Evolutionary conservation across 2,797 vertebrate species (phyloP).

Genomic region (Zenarchopterus dispar): DNA sequence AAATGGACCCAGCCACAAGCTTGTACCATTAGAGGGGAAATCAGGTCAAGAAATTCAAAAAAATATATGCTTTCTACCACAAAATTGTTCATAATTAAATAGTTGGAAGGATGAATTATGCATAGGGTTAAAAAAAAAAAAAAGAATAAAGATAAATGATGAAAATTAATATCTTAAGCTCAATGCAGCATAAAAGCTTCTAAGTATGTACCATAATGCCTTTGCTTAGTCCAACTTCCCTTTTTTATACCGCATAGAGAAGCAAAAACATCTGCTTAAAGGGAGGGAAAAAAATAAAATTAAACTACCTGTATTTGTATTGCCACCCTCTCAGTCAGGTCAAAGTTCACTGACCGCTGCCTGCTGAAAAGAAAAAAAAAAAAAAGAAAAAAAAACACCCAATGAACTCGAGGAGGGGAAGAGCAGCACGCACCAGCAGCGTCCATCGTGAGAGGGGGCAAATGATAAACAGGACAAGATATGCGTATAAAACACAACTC

Average conservation of each 20-base stretch:
- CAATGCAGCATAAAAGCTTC: slow-evolving; percentile 37
- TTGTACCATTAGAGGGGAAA: slow-evolving; percentile 26
- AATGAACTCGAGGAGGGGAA: slow-evolving; percentile 12
- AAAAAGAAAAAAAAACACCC: too few species aligned
- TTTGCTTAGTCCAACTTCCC: slow-evolving; percentile 56
- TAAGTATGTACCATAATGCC: slow-evolving; percentile 63
- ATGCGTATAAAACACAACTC: slow-evolving; percentile 56
- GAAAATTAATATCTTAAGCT: slow-evolving; percentile 29
- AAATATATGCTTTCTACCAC: slow-evolving; percentile 24
- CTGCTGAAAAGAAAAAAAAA: slow-evolving; percentile 9
- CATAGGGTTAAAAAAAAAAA: slow-evolving; percentile 25
- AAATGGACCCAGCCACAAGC: slow-evolving; percentile 39
- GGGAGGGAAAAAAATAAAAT: slow-evolving; percentile 24
- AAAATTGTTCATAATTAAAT: slow-evolving; percentile 30
- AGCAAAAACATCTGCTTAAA: slow-evolving; percentile 1
- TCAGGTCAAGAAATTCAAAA: slow-evolving; percentile 5
- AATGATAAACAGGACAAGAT: slow-evolving; percentile 23
- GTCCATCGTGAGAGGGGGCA: slow-evolving; percentile 8
- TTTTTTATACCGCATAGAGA: slow-evolving; percentile 51
- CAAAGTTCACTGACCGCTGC: slow-evolving; percentile 32
- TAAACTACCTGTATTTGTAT: slow-evolving; percentile 18
- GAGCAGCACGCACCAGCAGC: slow-evolving; percentile 46
- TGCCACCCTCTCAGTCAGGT: slow-evolving; percentile 11
- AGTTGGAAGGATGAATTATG: slow-evolving; percentile 38
- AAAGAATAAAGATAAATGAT: slow-evolving; percentile 21